Base-by-base conservation (phyloP, 1,140 invertebrate genomes). In the Zaprionus taronus region DNA sequence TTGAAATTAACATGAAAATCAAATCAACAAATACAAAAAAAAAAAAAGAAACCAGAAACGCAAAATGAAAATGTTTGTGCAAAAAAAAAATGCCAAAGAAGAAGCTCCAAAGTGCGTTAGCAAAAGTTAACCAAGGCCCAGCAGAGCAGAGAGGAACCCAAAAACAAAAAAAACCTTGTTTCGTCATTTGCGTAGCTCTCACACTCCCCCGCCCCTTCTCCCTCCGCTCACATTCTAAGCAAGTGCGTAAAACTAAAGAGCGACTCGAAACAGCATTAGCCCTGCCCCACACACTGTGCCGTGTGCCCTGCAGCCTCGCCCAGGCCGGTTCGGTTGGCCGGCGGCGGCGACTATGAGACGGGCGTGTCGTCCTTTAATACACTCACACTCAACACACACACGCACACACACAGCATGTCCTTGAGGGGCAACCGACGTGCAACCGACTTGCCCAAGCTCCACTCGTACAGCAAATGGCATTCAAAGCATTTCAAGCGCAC, bases 1-100 rank as follows among this genome's bases (percentile, higher is more conserved):
- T 47, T 60, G 65, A 90, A 89, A 85, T 89, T 82, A 89, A 90
- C 85, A 89, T 90, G 79, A 64, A 84, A 89, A 90, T 82, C 85
- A 71, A 89, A 89, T 89, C 85, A 85, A 83, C 64, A 74, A 90
- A 85, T 85, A 36, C 62, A 65, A 67, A 69, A 68, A 67, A 47
- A 15, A 69, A 56, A 41, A 65, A 60, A 72, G 17, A 14, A 38
- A 34, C 41, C 26, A 63, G 24, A 62, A 83, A 89, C 79, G 79
- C 80, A 47, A 38, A 83, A 89, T 89, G 69, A 76, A 87, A 89
- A 70, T 81, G 78, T 81, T 83, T 81, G 74, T 60, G 26, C 57
- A 77, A 68, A 65, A 66, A 74, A 58, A 5, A 41, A 41, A 41
- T 41, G 14, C 38, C 38, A 57, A 58, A 36, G 26, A 36, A 9